These are phyloP conservation scores for Asobara japonica DNA, from an alignment of 1,140 invertebrate species.

Conservation along the genomic window DNA sequence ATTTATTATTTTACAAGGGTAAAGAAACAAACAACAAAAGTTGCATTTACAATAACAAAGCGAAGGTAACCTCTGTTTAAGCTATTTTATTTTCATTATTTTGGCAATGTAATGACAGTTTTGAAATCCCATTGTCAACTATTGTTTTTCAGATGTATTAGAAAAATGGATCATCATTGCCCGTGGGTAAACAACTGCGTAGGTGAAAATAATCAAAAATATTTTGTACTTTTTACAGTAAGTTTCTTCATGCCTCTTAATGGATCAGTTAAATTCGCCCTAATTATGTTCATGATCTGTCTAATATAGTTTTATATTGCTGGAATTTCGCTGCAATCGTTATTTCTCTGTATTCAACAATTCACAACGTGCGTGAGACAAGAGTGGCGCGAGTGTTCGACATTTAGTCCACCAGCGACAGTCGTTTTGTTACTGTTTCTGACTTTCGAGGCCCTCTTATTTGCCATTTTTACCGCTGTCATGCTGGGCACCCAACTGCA, in stretches of 20 bases:
- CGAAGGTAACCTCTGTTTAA: no score
- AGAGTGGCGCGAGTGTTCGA: conserved; percentile 95
- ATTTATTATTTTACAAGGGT: no score
- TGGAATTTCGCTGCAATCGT: conserved; percentile 91
- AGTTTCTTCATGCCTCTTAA: conserved; percentile 46
- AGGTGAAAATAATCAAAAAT: conserved; percentile 99
- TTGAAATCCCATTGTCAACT: no score
- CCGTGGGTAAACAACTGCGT: conserved; percentile 99
- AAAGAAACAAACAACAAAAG: no score
- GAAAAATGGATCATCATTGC: conserved; percentile 99
- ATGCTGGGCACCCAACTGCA: conserved; percentile 98
- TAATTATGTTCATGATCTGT: conserved; percentile 5
- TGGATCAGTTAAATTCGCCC: conserved; percentile 15
- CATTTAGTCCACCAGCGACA: conserved; percentile 93
- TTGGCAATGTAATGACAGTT: no score
- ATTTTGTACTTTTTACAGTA: conserved; percentile 98
- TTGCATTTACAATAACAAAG: no score
- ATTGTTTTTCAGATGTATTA: conserved; percentile 78
- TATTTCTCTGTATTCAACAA: conserved; percentile 92
- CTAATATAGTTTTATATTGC: conserved; percentile 98
- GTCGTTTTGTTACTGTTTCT: conserved; percentile 95
- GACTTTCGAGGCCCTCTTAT: conserved; percentile 95
- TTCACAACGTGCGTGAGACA: conserved; percentile 92
- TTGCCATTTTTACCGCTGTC: conserved; percentile 97
- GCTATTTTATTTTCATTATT: no score